Evolutionary conservation across 2,888 invertebrate genomes (phyloP).

Genomic region (Cataglyphis albicans): DNA sequence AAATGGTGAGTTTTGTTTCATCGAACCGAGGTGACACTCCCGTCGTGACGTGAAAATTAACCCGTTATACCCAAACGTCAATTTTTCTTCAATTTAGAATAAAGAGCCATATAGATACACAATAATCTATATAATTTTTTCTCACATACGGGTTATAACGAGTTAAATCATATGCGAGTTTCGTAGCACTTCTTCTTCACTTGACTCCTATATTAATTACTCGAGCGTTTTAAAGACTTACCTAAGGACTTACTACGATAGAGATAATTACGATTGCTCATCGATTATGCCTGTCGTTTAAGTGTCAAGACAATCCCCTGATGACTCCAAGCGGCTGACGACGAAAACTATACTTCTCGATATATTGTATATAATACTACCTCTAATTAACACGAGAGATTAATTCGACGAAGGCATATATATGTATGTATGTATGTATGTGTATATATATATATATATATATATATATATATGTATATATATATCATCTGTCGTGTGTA

Average conservation of each 20-base stretch:
- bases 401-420: constrained; percentile 13
- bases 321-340: constrained; percentile 60
- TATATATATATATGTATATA: no score
- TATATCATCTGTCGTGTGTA: constrained; percentile 55
- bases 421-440: no score
- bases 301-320: constrained; percentile 75
- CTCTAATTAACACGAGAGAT: constrained; percentile 63
- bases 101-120: neutral
- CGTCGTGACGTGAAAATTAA: constrained; percentile 42
- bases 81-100: neutral
- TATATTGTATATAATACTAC: constrained; percentile 65
- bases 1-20: constrained; percentile 5
- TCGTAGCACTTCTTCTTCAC: constrained; percentile 53
- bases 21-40: neutral
- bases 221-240: constrained; percentile 64
- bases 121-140: constrained; percentile 3
- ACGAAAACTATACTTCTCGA: constrained; percentile 64
- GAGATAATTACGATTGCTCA: constrained; percentile 75
- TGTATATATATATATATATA: no score
- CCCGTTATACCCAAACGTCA: constrained; percentile 33
- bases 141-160: constrained; percentile 29
- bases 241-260: constrained; percentile 66
- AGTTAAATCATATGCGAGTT: constrained; percentile 53
- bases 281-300: constrained; percentile 69
- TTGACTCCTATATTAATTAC: constrained; percentile 53